Base-by-base conservation (phyloP, 2,888 invertebrate species). In the Willowsia nigromaculata region DNA sequence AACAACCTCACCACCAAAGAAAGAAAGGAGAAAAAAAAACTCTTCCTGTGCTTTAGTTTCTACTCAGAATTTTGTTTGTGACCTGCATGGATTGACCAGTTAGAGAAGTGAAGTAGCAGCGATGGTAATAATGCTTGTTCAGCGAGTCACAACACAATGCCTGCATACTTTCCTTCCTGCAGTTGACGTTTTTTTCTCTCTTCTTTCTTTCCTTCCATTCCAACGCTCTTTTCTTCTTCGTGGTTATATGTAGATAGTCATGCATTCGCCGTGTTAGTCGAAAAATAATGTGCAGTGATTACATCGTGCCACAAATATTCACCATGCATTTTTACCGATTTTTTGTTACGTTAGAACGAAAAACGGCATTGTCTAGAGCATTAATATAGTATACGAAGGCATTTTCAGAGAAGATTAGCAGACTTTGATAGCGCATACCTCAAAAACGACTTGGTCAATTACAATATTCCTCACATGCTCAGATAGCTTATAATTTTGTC, bases 61-160 rank as follows among this genome's bases (percentile, higher is more conserved):
- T 5, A 5, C 22, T 62, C n/a, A 71, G 18, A 84, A 30, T 27
- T 83, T 83, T 33, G 9, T 27, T 33, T 50, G 43, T 71, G 71
- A 71, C 83, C 71, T 84, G 83, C 22, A 53, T 71, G 68, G 81
- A 81, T 56, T 62, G 56, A 62, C 62, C 62, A 62, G 62, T 33
- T 62, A 25, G 13, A 56, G 22, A 59, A 27, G 4, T 59, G 59
- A 7, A 7, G 59, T 25, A 25, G 59, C 7, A 2, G n/a, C 18
- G 2, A 22, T 18, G 6, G 59, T 13, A 27, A 7, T 62, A n/a
- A 33, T 15, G 11, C 56, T 56, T 22, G 56, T 56, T 56, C 22
- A 56, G 27, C 50, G 3, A 9, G 4, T 59, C 22, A 59, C 59
- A 37, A 30, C n/a, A 65, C 22, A 68, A 15, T 37, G 68, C 15